Evolutionary conservation across 2,113 vertebrate genomes (phyloP).

Genomic region (Helogale parvula): DNA sequence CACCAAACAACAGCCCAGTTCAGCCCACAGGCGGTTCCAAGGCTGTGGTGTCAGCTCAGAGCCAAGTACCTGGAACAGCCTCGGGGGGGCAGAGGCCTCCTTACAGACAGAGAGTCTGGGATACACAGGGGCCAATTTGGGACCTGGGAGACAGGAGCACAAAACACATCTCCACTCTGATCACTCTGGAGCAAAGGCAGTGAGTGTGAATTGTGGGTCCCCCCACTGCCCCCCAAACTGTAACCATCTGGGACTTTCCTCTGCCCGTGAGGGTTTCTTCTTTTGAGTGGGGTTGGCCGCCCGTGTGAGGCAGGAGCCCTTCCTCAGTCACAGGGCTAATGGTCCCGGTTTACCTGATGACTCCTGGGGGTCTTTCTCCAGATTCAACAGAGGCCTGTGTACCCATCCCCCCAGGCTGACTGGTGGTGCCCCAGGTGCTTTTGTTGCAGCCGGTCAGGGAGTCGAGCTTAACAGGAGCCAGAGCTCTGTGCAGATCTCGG

Average conservation of each 20-base stretch:
- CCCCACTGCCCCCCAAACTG: no score
- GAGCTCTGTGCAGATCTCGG: background rate
- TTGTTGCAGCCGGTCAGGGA: background rate
- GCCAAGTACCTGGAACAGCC: background rate
- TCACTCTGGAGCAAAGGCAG: background rate
- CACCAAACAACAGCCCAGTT: accelerated
- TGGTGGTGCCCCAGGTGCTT: background rate
- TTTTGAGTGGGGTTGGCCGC: background rate
- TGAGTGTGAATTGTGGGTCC: background rate
- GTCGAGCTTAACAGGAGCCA: background rate
- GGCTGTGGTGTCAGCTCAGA: background rate
- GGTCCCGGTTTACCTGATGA: background rate
- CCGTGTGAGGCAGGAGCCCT: background rate
- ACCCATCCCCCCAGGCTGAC: accelerated
- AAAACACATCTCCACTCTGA: background rate
- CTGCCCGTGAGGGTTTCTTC: background rate
- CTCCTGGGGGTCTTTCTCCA: background rate
- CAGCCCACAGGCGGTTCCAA: background rate
- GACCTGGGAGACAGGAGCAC: background rate
- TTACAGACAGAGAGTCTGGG: background rate
- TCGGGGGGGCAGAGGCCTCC: background rate
- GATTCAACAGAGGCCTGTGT: no score
- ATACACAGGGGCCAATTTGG: background rate
- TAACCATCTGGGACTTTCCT: background rate
- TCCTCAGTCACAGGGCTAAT: background rate